A percentile compares a stretch with the other conserved stretches of the same genome.
These are phyloP conservation scores for Salpingus planirostris DNA, from an alignment of 2,888 invertebrate genomes.

Conservation along the genomic window DNA sequence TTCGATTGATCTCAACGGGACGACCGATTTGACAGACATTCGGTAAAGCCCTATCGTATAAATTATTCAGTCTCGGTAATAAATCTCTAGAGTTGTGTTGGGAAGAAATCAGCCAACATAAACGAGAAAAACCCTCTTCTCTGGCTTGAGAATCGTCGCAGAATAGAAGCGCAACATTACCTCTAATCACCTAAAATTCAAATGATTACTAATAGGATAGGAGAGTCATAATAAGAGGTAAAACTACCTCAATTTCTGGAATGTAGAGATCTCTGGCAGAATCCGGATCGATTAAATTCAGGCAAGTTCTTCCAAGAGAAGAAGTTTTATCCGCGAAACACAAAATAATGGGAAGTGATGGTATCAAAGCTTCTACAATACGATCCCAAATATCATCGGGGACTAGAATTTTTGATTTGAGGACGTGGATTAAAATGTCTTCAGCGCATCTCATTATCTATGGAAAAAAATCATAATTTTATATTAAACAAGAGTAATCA, in stretches of 20 bases:
- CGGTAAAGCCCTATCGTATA: constrained; percentile 42
- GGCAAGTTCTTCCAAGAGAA: constrained; percentile 49
- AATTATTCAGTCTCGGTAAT: constrained; percentile 43
- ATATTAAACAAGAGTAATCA: no score
- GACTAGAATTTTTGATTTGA: constrained; percentile 56
- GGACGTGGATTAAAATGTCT: constrained; percentile 52
- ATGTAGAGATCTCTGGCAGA: constrained; percentile 51
- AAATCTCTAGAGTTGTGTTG: constrained; percentile 40
- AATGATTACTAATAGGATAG: constrained; percentile 1
- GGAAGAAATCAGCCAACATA: constrained; percentile 45
- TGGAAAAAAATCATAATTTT: no score
- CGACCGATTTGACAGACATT: constrained; percentile 39
- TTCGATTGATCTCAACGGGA: constrained; percentile 33
- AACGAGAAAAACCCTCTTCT: constrained; percentile 45
- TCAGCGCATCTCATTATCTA: constrained; percentile 51
- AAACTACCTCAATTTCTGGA: constrained; percentile 44
- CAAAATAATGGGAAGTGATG: constrained; percentile 52
- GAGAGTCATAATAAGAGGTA: no score
- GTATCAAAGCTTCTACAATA: constrained; percentile 49
- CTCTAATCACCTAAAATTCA: constrained; percentile 39
- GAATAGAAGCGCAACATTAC: constrained; percentile 45
- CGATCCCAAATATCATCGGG: constrained; percentile 54
- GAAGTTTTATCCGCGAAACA: constrained; percentile 48
- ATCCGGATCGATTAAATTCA: constrained; percentile 56
- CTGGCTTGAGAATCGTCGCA: constrained; percentile 36